Percentiles rank a stretch among this genome's conserved stretches.
Conservation (phyloP, 2,113 vertebrate genomes). For the Mobula birostris region DNA sequence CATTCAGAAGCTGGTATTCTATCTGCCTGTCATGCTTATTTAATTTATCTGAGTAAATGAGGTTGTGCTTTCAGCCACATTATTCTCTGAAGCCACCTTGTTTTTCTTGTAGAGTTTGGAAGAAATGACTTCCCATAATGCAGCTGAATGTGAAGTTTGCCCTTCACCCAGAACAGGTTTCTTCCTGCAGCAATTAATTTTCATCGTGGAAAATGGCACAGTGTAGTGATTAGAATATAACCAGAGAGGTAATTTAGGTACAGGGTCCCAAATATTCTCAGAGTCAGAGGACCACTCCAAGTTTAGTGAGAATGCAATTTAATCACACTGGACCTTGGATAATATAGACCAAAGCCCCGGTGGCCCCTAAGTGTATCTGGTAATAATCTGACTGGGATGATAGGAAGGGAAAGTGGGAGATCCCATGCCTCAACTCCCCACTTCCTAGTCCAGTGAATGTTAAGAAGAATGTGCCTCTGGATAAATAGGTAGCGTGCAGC, state of each 20-base stretch:
- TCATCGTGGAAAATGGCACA: neutral
- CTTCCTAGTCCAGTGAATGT: neutral
- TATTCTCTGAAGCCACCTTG: neutral
- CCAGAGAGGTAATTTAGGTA: neutral
- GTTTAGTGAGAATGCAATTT: neutral
- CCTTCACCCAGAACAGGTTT: neutral
- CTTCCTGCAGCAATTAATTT: neutral
- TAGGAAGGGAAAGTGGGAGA: neutral
- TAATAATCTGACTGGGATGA: neutral
- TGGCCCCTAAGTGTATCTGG: neutral
- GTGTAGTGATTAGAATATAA: neutral
- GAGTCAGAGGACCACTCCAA: neutral
- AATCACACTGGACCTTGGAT: neutral
- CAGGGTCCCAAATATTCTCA: neutral
- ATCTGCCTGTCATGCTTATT: neutral
- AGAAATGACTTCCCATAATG: neutral
- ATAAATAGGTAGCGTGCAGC: neutral
- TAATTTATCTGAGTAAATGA: neutral
- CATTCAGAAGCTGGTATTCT: constrained; percentile 18
- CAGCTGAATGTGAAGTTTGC: neutral
- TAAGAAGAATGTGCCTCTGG: neutral
- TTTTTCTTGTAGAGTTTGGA: neutral
- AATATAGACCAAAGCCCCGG: neutral
- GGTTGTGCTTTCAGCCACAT: neutral
- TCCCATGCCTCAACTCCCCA: neutral